Base-by-base conservation (phyloP, 2,113 vertebrate species). In the Halichoerus grypus region DNA sequence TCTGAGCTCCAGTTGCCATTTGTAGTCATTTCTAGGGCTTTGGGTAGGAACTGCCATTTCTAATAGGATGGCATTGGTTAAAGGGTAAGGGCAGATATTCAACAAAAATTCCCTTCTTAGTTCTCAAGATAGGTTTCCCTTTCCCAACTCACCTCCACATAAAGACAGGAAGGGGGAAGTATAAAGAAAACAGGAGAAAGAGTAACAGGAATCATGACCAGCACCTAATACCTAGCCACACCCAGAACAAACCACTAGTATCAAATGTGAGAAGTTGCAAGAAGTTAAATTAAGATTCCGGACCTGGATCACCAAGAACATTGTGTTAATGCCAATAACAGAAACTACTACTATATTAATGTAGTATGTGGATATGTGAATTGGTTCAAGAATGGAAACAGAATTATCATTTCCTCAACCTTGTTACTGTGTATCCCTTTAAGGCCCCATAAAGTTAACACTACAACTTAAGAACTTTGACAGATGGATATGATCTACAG, bases 401-500 rank as follows among this genome's bases (percentile, higher is more conserved):
- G 46, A 96, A 46, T 51, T 65, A 42, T 11, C 22, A 28, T 53
- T 69, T 96, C 93, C 76, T 91, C 65, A 59, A 22, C 42, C 55
- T 42, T 28, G 28, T 14, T 51, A 80, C 42, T 39, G n/a, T 65
- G 36, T 63, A 69, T 61, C 36, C 28, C 51, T 97, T 80, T 46
- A 61, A 84, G 33, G 13, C 6, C 42, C 77, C 5, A 13, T 84
- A 76, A 76, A 84, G 16, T 87, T 92, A 96, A 94, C 89, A 85
- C 79, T 76, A 36, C 57, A 97, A 95, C 16, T 80, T 69, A 92
- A 91, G 80, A 95, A 94, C 81, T 96, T 95, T 93, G 51, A 94
- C 42, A 71, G 63, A 72, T 79, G 49, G 33, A 81, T 14, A 57
- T 26, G 53, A 46, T 28, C 72, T 76, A 28, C 24, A 16, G 24